A percentile compares a stretch with the other conserved stretches of the same genome.
phyloP scores from a whole-genome alignment of 2,888 invertebrate species.

The Dynastes maya region DNA sequence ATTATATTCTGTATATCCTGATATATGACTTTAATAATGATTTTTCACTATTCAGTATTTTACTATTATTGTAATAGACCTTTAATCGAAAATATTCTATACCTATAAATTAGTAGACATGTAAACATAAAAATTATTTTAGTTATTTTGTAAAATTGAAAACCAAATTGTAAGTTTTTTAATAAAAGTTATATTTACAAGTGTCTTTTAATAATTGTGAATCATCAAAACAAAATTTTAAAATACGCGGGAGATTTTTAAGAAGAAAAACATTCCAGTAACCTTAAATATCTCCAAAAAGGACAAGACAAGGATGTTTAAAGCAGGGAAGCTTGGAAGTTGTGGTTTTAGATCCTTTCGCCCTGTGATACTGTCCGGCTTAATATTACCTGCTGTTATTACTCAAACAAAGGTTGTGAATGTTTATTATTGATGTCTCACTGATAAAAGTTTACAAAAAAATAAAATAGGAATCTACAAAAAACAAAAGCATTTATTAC shows the following conservation, averaged over 20 bases:
- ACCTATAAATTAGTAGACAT: slow-evolving; percentile 44
- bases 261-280: not conserved
- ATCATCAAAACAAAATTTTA: not conserved
- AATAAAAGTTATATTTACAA: slow-evolving; percentile 56
- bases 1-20: slow-evolving; percentile 42
- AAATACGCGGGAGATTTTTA: not conserved
- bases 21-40: slow-evolving; percentile 44
- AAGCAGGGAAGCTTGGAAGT: no score
- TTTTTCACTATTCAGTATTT: slow-evolving; percentile 50
- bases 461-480: no score
- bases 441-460: no score
- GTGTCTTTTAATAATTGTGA: slow-evolving; percentile 13
- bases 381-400: no score
- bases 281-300: no score
- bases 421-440: no score
- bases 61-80: slow-evolving; percentile 49
- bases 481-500: no score
- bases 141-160: slow-evolving; percentile 58
- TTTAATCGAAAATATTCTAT: slow-evolving; percentile 40
- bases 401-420: no score
- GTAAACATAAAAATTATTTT: slow-evolving; percentile 49
- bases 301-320: no score
- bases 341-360: no score
- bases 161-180: slow-evolving; percentile 58
- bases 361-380: no score